Conservation (phyloP, 2,113 vertebrate genomes). For the Thunnus thynnus region DNA sequence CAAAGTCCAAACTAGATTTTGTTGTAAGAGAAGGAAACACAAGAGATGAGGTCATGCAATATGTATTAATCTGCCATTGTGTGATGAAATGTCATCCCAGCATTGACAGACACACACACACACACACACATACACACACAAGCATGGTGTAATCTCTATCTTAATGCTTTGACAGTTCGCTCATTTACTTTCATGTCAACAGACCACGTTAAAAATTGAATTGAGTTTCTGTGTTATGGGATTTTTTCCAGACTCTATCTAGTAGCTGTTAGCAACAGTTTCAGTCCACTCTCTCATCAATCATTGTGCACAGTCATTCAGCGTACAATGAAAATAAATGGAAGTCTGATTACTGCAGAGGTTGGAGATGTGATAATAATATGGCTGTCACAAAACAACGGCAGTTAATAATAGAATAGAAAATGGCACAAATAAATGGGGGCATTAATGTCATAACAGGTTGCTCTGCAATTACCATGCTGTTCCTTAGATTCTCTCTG, state of each 20-base stretch:
- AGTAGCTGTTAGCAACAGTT: conserved; percentile 1
- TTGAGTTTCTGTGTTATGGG: background rate
- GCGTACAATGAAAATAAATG: conserved; percentile 36
- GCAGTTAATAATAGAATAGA: conserved; percentile 36
- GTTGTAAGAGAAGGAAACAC: too few relatives aligned
- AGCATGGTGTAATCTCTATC: background rate
- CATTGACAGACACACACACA: background rate
- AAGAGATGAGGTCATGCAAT: background rate
- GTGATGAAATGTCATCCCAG: background rate
- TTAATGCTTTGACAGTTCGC: background rate
- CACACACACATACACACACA: background rate
- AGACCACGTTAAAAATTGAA: background rate
- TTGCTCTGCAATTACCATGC: conserved; percentile 27
- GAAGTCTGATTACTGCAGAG: conserved; percentile 18
- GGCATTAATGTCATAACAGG: conserved; percentile 38
- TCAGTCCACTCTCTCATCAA: background rate
- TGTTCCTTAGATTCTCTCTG: conserved; percentile 4
- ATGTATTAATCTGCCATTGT: background rate
- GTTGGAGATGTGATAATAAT: conserved; percentile 35
- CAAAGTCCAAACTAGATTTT: background rate
- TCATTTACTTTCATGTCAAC: background rate
- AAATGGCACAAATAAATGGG: conserved; percentile 49
- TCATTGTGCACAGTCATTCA: background rate
- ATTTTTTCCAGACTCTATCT: conserved; percentile 5
- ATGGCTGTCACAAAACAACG: conserved; percentile 40